Evolutionary conservation across 2,113 vertebrate species (phyloP).

Genomic region (Rhinogobius similis): DNA sequence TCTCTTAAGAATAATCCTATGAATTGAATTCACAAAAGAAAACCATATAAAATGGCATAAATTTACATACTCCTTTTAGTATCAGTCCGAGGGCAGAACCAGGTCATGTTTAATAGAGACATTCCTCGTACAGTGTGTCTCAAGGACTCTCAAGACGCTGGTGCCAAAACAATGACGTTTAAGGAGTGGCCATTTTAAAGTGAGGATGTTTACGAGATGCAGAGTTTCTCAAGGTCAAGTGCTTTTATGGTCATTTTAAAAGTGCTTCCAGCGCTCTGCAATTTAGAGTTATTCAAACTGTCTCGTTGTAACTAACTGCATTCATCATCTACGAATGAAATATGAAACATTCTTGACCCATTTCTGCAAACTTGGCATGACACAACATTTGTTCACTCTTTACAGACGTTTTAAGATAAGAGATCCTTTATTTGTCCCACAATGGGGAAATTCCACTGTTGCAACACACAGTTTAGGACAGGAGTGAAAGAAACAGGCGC

Average conservation of each 20-base stretch:
- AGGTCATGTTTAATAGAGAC: constrained; percentile 46
- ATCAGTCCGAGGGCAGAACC: constrained; percentile 39
- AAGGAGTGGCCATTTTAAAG: not conserved
- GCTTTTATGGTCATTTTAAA: not conserved
- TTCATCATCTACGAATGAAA: not conserved
- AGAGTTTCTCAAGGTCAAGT: not conserved
- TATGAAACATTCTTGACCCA: too few relatives aligned
- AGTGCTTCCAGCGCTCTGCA: not conserved
- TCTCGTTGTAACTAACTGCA: not conserved
- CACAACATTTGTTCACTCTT: too few relatives aligned
- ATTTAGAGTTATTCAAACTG: not conserved
- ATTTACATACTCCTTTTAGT: constrained; percentile 14
- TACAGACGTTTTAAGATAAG: too few relatives aligned
- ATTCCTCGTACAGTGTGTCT: constrained; percentile 25
- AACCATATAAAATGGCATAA: too few relatives aligned
- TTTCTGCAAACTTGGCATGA: too few relatives aligned
- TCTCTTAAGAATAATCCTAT: too few relatives aligned
- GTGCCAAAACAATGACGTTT: constrained; percentile 8
- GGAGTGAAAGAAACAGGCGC: too few relatives aligned
- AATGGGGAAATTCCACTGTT: too few relatives aligned
- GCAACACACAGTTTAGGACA: too few relatives aligned
- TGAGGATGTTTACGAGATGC: not conserved
- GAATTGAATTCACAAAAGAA: too few relatives aligned
- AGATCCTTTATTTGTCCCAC: too few relatives aligned
- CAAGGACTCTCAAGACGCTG: constrained; percentile 4